Conservation (phyloP, 1,140 invertebrate genomes). For the Colletes latitarsis region DNA sequence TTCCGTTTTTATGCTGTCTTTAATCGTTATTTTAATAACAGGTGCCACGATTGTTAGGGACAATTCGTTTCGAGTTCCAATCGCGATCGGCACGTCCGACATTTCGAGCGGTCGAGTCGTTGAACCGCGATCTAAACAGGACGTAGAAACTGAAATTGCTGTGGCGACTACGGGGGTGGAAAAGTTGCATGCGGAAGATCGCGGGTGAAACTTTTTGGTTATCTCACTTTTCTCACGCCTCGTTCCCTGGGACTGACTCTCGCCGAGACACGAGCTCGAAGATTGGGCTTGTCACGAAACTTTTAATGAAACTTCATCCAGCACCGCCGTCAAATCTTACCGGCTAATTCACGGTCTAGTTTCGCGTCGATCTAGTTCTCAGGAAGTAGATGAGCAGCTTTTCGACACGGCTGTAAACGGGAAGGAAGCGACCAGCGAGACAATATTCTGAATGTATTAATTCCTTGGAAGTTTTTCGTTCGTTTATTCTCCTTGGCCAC, state of each 20-base stretch:
- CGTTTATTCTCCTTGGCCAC: no score
- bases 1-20: neutral
- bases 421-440: neutral
- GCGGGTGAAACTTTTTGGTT: conserved; percentile 48
- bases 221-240: conserved; percentile 39
- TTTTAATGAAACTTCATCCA: conserved; percentile 61
- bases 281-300: conserved; percentile 55
- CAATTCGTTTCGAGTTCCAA: no score
- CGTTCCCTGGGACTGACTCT: conserved; percentile 20
- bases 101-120: neutral
- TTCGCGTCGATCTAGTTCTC: neutral
- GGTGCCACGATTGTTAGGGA: no score
- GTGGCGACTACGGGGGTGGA: neutral
- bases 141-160: conserved; percentile 26
- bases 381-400: neutral
- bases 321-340: conserved; percentile 45
- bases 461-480: neutral
- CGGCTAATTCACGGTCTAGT: conserved; percentile 53
- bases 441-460: conserved; percentile 6
- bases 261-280: conserved; percentile 30
- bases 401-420: neutral
- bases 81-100: no score
- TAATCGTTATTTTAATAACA: no score
- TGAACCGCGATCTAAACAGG: neutral
- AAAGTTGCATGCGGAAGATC: conserved; percentile 38